Evolutionary conservation across 2,113 vertebrate species (phyloP).

Genomic region (Plestiodon gilberti): DNA sequence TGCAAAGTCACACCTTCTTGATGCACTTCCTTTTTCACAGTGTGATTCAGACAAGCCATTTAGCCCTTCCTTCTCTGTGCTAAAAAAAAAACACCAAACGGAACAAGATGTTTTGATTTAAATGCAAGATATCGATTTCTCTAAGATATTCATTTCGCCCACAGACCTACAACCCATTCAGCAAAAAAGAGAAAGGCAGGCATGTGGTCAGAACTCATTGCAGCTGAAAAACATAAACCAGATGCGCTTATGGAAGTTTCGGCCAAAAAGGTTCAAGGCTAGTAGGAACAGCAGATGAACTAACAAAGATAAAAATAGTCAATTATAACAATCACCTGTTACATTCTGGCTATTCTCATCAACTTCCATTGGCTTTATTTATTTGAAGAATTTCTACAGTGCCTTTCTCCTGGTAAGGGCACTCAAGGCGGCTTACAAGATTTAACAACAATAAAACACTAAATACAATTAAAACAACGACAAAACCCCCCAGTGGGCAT

Average conservation of each 20-base stretch:
- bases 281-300: background rate
- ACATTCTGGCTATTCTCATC: background rate
- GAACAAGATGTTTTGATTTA: slow-evolving; percentile 7
- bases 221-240: background rate
- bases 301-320: background rate
- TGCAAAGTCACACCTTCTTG: slow-evolving; percentile 4
- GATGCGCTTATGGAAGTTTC: background rate
- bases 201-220: background rate
- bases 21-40: slow-evolving; percentile 19
- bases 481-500: too few species aligned
- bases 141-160: background rate
- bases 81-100: background rate
- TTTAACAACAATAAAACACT: too few species aligned
- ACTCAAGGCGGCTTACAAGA: too few species aligned
- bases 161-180: too few species aligned
- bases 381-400: too few species aligned
- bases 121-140: background rate
- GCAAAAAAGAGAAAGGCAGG: background rate
- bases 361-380: background rate
- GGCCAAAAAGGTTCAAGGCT: background rate
- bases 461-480: too few species aligned
- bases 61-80: background rate
- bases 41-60: slow-evolving; percentile 7
- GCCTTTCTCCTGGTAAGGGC: too few species aligned
- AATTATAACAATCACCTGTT: background rate